These are phyloP conservation scores for Ardeotis arabs DNA, from an alignment of 2,113 vertebrate species.

Conservation along the genomic window DNA sequence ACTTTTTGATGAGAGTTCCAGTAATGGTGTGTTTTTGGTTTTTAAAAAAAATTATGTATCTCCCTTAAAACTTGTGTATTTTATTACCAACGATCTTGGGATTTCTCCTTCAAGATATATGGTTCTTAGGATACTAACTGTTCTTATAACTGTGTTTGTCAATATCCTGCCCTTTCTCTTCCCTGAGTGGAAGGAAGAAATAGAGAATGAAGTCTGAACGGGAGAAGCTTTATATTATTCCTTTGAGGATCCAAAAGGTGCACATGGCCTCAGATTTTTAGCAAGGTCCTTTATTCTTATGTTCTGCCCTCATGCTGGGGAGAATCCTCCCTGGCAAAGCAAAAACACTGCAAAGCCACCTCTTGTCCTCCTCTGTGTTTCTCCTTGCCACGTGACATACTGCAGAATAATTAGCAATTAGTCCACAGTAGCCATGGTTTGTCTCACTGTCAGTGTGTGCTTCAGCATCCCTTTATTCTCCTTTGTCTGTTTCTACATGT, in stretches of 20 bases:
- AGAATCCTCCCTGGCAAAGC: neutral
- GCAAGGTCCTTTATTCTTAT: neutral
- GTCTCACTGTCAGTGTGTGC: neutral
- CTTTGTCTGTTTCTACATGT: neutral
- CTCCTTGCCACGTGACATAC: neutral
- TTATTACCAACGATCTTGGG: neutral
- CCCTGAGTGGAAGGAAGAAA: neutral
- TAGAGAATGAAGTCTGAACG: neutral
- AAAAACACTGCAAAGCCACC: neutral
- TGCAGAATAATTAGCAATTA: neutral
- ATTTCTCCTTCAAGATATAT: neutral
- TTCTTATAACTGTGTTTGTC: neutral
- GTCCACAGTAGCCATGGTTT: neutral
- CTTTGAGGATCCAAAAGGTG: neutral
- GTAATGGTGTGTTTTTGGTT: neutral
- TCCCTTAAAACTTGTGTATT: neutral
- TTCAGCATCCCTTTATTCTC: neutral
- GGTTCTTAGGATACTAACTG: neutral
- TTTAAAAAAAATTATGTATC: neutral
- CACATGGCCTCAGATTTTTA: neutral
- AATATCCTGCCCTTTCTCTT: neutral
- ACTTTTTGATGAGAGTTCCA: neutral
- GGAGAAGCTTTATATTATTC: neutral
- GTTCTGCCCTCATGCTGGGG: neutral
- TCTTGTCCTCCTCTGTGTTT: neutral